Percentiles rank a stretch among this genome's conserved stretches.
Evolutionary conservation across 2,888 invertebrate species (phyloP).

Genomic region (Salpingus planirostris): DNA sequence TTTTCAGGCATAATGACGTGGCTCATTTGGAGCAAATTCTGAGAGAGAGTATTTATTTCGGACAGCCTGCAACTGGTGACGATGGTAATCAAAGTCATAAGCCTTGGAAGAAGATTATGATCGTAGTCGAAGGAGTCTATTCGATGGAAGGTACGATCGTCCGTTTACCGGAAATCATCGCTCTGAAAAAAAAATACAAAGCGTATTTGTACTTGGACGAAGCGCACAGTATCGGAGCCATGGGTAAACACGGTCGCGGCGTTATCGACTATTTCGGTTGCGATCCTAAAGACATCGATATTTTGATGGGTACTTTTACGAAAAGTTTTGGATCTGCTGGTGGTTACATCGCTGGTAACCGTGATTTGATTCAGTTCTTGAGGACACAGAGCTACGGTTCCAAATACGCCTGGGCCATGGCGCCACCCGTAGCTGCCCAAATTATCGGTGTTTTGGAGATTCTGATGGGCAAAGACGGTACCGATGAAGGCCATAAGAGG

Average conservation of each 20-base stretch:
- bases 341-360: slow-evolving; percentile 86
- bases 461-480: slow-evolving; percentile 76
- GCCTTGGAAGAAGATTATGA: slow-evolving; percentile 87
- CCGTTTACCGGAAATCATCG: slow-evolving; percentile 77
- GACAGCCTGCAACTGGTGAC: slow-evolving; percentile 56
- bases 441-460: slow-evolving; percentile 81
- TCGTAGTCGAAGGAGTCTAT: slow-evolving; percentile 93
- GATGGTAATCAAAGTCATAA: slow-evolving; percentile 44
- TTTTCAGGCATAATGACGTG: slow-evolving; percentile 86
- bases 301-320: slow-evolving; percentile 97
- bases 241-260: slow-evolving; percentile 80
- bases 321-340: slow-evolving; percentile 98
- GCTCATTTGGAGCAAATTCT: slow-evolving; percentile 72
- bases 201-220: slow-evolving; percentile 96
- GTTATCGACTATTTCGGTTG: slow-evolving; percentile 80
- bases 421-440: slow-evolving; percentile 86
- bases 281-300: slow-evolving; percentile 77
- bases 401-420: slow-evolving; percentile 79
- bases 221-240: slow-evolving; percentile 94
- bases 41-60: slow-evolving; percentile 63
- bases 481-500: slow-evolving; percentile 57
- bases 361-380: slow-evolving; percentile 62
- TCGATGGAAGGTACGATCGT: slow-evolving; percentile 98
- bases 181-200: slow-evolving; percentile 87
- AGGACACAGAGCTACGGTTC: slow-evolving; percentile 74